A percentile compares a stretch with the other conserved stretches of the same genome.
Conservation (phyloP, 2,888 invertebrate genomes). For the Helobdella robusta region DNA sequence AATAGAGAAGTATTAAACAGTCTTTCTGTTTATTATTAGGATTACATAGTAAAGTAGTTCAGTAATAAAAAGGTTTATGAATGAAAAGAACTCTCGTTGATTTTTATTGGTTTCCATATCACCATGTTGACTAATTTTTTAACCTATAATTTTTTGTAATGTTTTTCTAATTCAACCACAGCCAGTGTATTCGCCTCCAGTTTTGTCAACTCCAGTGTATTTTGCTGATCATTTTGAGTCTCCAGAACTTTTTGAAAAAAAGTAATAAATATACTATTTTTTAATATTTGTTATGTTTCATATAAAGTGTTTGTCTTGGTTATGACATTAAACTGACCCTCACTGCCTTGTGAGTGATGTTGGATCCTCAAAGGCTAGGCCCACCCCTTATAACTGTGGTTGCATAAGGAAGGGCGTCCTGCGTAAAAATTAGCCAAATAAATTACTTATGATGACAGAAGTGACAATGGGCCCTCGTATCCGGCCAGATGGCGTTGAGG, state of each 20-base stretch:
- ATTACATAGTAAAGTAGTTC: too few relatives aligned
- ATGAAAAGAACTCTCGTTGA: not conserved
- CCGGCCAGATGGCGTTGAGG: too few relatives aligned
- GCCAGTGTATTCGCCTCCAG: conserved; percentile 24
- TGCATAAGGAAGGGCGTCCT: too few relatives aligned
- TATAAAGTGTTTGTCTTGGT: not conserved
- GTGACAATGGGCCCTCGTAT: too few relatives aligned
- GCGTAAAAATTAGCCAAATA: too few relatives aligned
- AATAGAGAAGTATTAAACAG: too few relatives aligned
- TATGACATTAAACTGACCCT: not conserved
- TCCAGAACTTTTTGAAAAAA: conserved; percentile 21
- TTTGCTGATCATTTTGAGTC: conserved; percentile 27
- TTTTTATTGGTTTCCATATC: not conserved
- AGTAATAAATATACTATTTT: conserved; percentile 2
- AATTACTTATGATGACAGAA: too few relatives aligned
- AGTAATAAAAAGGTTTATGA: not conserved
- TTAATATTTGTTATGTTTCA: not conserved
- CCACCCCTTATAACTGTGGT: too few relatives aligned
- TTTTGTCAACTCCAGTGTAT: conserved; percentile 5
- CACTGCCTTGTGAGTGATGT: not conserved
- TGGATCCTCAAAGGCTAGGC: too few relatives aligned
- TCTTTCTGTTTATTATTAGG: too few relatives aligned
- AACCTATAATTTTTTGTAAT: too few relatives aligned
- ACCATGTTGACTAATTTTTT: too few relatives aligned
- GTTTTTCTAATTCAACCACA: conserved; percentile 16